These are phyloP conservation scores for Avahi laniger DNA, from an alignment of 2,797 vertebrate genomes.

Conservation along the genomic window DNA sequence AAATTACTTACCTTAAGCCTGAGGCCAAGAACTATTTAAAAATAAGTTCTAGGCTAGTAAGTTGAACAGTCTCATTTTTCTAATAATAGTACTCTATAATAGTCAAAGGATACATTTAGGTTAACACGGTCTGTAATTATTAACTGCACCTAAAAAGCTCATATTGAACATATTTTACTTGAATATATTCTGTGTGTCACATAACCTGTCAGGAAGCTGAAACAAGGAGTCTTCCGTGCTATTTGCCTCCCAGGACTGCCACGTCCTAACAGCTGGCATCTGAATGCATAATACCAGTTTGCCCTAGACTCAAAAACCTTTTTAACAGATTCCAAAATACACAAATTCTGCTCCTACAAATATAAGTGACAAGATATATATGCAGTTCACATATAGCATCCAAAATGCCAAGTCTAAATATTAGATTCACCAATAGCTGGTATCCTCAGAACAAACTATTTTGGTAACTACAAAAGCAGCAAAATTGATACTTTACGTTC, in stretches of 20 bases:
- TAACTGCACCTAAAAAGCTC: neutral
- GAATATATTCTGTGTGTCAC: neutral
- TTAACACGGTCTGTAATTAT: neutral
- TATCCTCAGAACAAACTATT: neutral
- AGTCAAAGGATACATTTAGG: neutral
- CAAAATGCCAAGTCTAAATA: neutral
- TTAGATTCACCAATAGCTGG: neutral
- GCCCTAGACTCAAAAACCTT: neutral
- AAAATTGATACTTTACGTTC: conserved; percentile 4
- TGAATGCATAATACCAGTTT: neutral
- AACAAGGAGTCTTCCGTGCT: neutral
- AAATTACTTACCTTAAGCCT: neutral
- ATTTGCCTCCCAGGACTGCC: neutral
- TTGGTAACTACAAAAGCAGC: neutral
- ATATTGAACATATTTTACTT: neutral
- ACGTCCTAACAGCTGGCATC: neutral
- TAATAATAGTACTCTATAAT: neutral
- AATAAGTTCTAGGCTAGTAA: neutral
- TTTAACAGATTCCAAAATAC: neutral
- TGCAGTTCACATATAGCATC: neutral
- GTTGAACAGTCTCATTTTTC: neutral
- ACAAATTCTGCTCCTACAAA: conserved; percentile 18
- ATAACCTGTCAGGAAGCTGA: neutral
- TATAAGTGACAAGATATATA: neutral
- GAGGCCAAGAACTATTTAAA: neutral